Evolutionary conservation across 2,888 invertebrate species (phyloP).

Genomic region (Conomelus anceps): DNA sequence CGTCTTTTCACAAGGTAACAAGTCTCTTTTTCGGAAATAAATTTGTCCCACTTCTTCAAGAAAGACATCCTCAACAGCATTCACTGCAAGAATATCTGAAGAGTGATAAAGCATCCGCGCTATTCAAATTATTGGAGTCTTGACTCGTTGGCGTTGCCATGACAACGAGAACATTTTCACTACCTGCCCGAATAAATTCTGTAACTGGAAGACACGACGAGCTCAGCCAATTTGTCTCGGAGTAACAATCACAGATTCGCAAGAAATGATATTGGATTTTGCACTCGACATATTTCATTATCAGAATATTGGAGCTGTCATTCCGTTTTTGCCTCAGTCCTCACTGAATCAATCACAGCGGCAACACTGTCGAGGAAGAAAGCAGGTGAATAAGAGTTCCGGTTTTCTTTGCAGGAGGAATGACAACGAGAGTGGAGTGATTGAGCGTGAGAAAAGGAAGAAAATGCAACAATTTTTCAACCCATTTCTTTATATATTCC

Average conservation of each 20-base stretch:
- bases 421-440: background rate
- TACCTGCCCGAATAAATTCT: background rate
- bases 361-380: background rate
- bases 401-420: too few relatives aligned
- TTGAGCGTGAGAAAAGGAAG: background rate
- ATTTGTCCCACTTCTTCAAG: background rate
- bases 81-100: background rate
- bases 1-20: background rate
- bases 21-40: background rate
- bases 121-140: background rate
- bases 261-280: background rate
- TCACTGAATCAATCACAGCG: background rate
- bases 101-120: background rate
- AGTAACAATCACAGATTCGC: background rate
- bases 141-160: background rate
- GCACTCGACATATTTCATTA: background rate
- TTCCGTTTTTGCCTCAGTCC: background rate
- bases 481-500: background rate
- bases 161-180: background rate
- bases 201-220: background rate
- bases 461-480: background rate
- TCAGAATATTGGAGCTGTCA: background rate
- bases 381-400: background rate
- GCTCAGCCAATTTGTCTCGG: background rate
- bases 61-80: background rate